Base-by-base conservation (phyloP, 1,140 invertebrate genomes). In the Caenorhabditis brenneri region DNA sequence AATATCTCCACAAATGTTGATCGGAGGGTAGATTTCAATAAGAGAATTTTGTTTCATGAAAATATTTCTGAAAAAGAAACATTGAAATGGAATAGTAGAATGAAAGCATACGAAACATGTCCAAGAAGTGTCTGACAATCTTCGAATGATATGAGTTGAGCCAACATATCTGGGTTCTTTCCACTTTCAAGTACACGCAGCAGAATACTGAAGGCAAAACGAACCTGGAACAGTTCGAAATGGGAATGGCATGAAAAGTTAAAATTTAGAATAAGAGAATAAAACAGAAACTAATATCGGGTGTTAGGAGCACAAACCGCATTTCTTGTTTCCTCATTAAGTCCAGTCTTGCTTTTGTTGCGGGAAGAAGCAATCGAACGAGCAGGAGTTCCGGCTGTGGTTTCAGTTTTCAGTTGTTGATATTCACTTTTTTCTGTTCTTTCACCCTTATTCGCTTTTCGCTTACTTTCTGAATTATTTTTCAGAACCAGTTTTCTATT, bases 11-110 rank as follows among this genome's bases (percentile, higher is more conserved):
- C 91, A 91, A 51, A 94, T 93, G 88, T 93, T 93, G 27, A 94
- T 91, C 9, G 93, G 93, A 0, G 93, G 91, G 82, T 92, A 91
- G 55, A 94, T 87, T 88, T 93, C 93, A 46, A 94, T 87, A 7
- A 94, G 88, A 91, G 93, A 93, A n/a, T 93, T 93, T 87, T 94
- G 93, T 79, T 92, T 90, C 80, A 93, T 88, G 82, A 94, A 93
- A 31, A 93, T 91, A 49, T 92, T 91, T 53, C 93, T 84, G 36
- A 24, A 74, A 74, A 36, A 33, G 4, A 27, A n/a, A 15, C 12
- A 24, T 55, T 12, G 24, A 0, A 7, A 24, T 29, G 12, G 24
- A 5, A 2, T 1, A 29, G n/a, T n/a, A 0, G 24, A 0, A 19
- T 46, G 16, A 24, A 12, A 46, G 24, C 29, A 9, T 74, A 74